Evolutionary conservation across 2,888 invertebrate species (phyloP), one percentile per base, ranked within the genome.

Genomic region (Bimastos eiseni): DNA sequence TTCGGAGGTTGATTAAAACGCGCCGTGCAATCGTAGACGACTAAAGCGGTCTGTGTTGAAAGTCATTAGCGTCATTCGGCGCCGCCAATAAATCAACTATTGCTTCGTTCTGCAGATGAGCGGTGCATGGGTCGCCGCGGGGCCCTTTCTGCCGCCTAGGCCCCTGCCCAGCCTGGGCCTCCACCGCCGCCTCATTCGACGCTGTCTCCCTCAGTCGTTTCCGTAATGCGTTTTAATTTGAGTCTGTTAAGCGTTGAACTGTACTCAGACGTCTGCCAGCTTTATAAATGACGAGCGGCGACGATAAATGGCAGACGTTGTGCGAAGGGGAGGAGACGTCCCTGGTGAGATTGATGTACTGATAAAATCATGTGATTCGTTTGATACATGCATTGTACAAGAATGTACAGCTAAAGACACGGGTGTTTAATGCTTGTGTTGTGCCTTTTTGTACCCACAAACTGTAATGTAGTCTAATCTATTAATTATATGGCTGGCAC

Each of bases 21-120:
- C 49, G 11, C n/a, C 11, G 70, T 70, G 70, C 70, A 70, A n/a
- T 70, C 70, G n/a, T 13, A 30, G 70, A 4, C 24, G 19, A 0
- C 49, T 70, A 70, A 15, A 70, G 70, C 70, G 70, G 70, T n/a
- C 70, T 70, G 30, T 70, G 70, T n/a, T 70, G 70, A 70, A 70
- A 70, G 70, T 70, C 30, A 70, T 70, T 70, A 70, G 70, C 70
- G 70, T 70, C 70, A 70, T 70, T 70, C 70, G 70, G 70, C 70
- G 70, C 70, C 70, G 11, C 30, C 70, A 11, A 70, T 70, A 70
- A 70, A 70, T 70, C 70, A 70, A 30, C 70, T n/a, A 11, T 21
- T 49, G 49, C n/a, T 70, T 70, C 70, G 70, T n/a, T 70, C 70
- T 6, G n/a, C 70, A 70, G 70, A 70, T n/a, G 70, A 70, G 70